Evolutionary conservation across 2,888 invertebrate genomes (phyloP), one percentile per base, ranked within the genome.

Genomic region (Nephrotoma flavescens): DNA sequence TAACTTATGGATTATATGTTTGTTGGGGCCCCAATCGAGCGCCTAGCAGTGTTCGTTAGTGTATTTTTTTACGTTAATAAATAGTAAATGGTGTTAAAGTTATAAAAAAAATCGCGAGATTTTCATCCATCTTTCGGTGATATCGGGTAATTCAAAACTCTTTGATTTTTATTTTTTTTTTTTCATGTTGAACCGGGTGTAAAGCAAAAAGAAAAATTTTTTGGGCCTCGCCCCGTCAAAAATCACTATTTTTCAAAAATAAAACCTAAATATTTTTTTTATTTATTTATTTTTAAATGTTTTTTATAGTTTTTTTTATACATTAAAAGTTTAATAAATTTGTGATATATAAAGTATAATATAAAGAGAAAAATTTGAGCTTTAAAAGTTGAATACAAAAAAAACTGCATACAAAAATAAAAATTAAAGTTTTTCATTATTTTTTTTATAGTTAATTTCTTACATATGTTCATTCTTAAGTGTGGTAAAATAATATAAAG

Each of bases 201-300:
- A 86, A 87, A 86, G 84, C 85, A 86, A 87, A 86, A 87, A 86
- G 44, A 85, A 86, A 87, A 87, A 87, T 47, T 86, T 47, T 87
- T 90, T 89, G 90, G 90, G 89, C 91, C 91, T 91, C 91, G 91
- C 90, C 91, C 86, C 91, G 90, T 91, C 89, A 89, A 89, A 89
- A 89, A 89, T 88, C 88, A 87, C 42, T 85, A 42, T 84, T 84
- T 84, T 84, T 42, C 84, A 19, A 85, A 85, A 85, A 71, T 71
- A 31, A 71, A 71, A 71, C 71, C 31, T 71, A 71, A 71, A 19
- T 71, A 71, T 31, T 71, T 71, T 71, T 71, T 71, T 71, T 71
- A 71, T 71, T 71, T 71, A 71, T 71, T 71, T 71, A 71, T 71
- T 71, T 52, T 52, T 71, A 19, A 71, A 71, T 71, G 71, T 71